phyloP scores from a whole-genome alignment of 2,113 vertebrate genomes.

The Telmatochromis sp. region DNA sequence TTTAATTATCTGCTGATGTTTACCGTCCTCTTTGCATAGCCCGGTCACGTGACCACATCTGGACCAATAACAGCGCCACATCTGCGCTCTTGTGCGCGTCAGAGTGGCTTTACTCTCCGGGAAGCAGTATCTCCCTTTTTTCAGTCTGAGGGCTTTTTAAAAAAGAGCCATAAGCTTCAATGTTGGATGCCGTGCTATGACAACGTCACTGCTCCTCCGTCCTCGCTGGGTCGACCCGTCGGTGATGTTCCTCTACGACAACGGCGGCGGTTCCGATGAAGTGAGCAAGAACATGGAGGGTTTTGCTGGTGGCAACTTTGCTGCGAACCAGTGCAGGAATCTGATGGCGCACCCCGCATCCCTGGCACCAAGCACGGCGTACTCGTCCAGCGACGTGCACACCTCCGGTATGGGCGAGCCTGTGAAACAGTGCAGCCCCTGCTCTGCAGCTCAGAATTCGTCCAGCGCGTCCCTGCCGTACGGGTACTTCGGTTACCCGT shows the following conservation, averaged over 20 bases:
- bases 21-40: constrained; percentile 88
- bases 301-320: constrained; percentile 86
- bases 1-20: constrained; percentile 80
- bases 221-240: constrained; percentile 96
- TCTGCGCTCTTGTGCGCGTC: constrained; percentile 82
- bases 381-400: constrained; percentile 77
- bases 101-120: constrained; percentile 77
- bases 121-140: constrained; percentile 79
- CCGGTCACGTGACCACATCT: constrained; percentile 73
- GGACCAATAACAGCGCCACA: constrained; percentile 76
- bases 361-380: constrained; percentile 81
- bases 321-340: constrained; percentile 91
- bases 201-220: constrained; percentile 98
- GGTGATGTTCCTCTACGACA: constrained; percentile 99
- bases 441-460: constrained; percentile 88
- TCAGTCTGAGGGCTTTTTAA: constrained; percentile 95
- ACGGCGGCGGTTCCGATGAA: constrained; percentile 83
- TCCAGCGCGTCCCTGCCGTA: constrained; percentile 91
- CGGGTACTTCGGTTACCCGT: constrained; percentile 95
- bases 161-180: constrained; percentile 90
- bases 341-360: constrained; percentile 93
- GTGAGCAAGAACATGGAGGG: constrained; percentile 98
- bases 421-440: constrained; percentile 93
- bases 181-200: constrained; percentile 97
- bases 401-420: constrained; percentile 83